Evolutionary conservation across 2,113 vertebrate genomes (phyloP).

Genomic region (Antigone vipio): DNA sequence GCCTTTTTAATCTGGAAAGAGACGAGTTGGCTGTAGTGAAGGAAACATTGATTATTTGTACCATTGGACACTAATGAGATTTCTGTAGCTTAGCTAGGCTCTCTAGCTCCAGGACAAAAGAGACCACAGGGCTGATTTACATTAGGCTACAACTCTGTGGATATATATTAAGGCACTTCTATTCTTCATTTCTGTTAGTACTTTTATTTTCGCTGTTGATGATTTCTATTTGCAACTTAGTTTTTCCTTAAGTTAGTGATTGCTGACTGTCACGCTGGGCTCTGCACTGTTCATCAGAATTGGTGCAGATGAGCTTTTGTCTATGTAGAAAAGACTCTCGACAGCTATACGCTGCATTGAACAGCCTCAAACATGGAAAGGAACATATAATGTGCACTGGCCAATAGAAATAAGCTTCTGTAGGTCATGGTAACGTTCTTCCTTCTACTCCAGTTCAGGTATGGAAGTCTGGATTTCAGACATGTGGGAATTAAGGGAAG

Average conservation of each 20-base stretch:
- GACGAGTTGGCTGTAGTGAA: background rate
- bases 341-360: background rate
- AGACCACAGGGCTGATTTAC: background rate
- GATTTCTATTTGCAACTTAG: background rate
- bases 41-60: background rate
- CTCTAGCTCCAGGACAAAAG: background rate
- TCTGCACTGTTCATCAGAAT: background rate
- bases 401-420: background rate
- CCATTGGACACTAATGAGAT: background rate
- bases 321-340: background rate
- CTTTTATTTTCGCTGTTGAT: background rate
- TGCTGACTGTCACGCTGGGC: rapidly evolving
- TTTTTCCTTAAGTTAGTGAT: background rate
- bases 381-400: background rate
- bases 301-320: rapidly evolving
- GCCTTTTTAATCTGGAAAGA: background rate
- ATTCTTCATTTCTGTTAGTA: background rate
- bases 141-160: background rate
- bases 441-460: background rate
- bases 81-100: background rate
- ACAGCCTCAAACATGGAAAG: background rate
- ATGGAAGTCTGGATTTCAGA: background rate
- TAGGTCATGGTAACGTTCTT: background rate
- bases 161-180: background rate
- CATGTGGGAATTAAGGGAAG: background rate